Conservation (phyloP, 2,113 vertebrate species). For the Okapia johnstoni region DNA sequence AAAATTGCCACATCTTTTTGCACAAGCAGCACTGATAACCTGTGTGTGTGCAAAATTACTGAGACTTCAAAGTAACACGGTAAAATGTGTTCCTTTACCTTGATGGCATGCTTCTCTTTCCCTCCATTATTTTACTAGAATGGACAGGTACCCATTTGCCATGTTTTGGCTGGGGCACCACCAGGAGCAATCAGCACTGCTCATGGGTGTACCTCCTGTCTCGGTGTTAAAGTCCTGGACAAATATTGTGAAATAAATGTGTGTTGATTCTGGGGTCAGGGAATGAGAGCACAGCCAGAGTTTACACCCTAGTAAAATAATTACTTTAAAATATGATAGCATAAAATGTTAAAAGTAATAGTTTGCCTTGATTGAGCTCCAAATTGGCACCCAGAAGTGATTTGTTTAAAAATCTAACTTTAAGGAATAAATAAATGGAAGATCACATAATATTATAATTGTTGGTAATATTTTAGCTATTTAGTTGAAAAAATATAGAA, state of each 20-base stretch:
- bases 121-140: neutral
- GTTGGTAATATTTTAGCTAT: neutral
- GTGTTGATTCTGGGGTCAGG: slow-evolving; percentile 17
- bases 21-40: neutral
- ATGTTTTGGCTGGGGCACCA: neutral
- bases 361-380: slow-evolving; percentile 19
- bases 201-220: neutral
- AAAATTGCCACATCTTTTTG: neutral
- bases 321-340: slow-evolving; percentile 33
- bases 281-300: neutral
- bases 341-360: slow-evolving; percentile 22
- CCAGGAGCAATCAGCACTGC: neutral
- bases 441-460: neutral
- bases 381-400: neutral
- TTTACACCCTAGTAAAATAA: slow-evolving; percentile 56
- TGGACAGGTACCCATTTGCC: neutral
- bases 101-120: neutral
- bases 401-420: neutral
- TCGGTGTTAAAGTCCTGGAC: neutral
- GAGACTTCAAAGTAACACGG: neutral
- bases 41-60: neutral
- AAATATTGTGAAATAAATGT: slow-evolving; percentile 47
- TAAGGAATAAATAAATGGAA: neutral
- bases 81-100: neutral
- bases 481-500: neutral